These are phyloP conservation scores for Rhinolophus ferrumequinum DNA, from an alignment of 2,113 vertebrate species.

Conservation along the genomic window DNA sequence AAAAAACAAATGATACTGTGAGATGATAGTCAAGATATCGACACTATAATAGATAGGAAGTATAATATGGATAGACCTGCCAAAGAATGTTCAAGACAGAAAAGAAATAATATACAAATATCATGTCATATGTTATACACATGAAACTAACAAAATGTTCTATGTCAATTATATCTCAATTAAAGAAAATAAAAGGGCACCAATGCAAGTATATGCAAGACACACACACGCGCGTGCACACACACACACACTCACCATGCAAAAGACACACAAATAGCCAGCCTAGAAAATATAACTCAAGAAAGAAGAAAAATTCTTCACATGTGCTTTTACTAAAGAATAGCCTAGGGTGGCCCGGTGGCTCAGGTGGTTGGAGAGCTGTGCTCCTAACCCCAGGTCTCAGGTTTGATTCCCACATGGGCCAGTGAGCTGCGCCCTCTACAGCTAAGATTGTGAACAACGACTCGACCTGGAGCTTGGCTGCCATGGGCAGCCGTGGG, in stretches of 20 bases:
- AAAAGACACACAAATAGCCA: background rate
- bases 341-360: background rate
- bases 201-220: background rate
- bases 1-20: background rate
- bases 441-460: too few relatives aligned
- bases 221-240: background rate
- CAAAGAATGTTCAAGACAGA: background rate
- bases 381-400: too few relatives aligned
- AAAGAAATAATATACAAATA: background rate
- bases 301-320: constrained; percentile 4
- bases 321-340: background rate
- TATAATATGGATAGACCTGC: background rate
- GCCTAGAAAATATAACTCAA: background rate
- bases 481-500: too few relatives aligned
- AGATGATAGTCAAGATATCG: background rate
- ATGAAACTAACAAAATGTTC: background rate
- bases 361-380: too few relatives aligned
- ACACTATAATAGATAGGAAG: background rate
- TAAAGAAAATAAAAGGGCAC: background rate
- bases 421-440: too few relatives aligned
- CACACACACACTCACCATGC: too few relatives aligned
- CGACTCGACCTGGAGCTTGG: too few relatives aligned
- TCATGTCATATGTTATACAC: background rate
- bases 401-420: too few relatives aligned
- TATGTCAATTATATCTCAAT: background rate